A percentile compares a stretch with the other conserved stretches of the same genome.
Evolutionary conservation across 2,888 invertebrate genomes (phyloP).

Genomic region (Dysmachus trigonus): DNA sequence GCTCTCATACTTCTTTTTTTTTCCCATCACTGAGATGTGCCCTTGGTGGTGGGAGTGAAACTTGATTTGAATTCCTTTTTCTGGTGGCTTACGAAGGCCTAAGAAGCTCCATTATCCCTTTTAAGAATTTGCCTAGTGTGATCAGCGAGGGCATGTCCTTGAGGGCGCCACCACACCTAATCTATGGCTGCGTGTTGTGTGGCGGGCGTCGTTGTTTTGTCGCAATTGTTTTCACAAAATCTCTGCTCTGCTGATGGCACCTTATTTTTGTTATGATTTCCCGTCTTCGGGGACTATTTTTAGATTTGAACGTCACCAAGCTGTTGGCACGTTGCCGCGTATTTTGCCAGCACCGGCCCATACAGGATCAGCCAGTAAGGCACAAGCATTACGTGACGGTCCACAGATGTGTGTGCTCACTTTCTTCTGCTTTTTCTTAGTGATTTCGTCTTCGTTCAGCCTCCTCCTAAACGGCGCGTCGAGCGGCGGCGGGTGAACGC

Average conservation of each 20-base stretch:
- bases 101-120: background rate
- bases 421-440: background rate
- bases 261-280: conserved; percentile 38
- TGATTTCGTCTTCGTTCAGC: background rate
- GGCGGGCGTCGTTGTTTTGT: background rate
- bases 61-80: background rate
- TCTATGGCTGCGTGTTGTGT: background rate
- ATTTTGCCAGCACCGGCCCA: background rate
- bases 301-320: conserved; percentile 12
- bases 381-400: conserved; percentile 21
- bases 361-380: background rate
- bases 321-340: conserved; percentile 12
- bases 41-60: background rate
- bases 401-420: conserved; percentile 25
- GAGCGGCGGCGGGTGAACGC: conserved; percentile 6
- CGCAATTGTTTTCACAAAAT: background rate
- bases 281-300: conserved; percentile 14
- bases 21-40: background rate
- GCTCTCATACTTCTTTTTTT: background rate
- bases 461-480: too few species aligned
- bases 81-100: background rate
- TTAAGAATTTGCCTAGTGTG: background rate
- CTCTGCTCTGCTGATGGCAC: background rate
- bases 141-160: background rate
- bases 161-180: background rate